Conservation (phyloP, 2,797 vertebrate species). For the Oreochromis grahami region DNA sequence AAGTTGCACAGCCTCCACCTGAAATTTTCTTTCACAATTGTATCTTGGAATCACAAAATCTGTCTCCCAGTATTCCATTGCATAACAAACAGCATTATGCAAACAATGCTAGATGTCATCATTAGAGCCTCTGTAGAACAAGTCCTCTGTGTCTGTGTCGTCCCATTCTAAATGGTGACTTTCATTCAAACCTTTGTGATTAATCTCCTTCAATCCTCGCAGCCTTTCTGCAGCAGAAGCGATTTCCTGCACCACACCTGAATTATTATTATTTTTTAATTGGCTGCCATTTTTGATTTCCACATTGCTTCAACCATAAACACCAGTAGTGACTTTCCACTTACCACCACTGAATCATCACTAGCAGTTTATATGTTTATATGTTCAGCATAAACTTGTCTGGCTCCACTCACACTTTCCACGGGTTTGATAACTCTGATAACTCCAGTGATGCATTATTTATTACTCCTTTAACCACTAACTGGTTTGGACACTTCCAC, state of each 20-base stretch:
- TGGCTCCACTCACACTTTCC: not conserved
- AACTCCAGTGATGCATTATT: not conserved
- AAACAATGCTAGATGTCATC: not conserved
- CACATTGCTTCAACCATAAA: not conserved
- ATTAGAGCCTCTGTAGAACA: not conserved
- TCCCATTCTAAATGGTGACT: not conserved
- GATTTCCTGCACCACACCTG: not conserved
- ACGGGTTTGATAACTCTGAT: accelerated
- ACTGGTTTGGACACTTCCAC: not conserved
- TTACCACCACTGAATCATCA: not conserved
- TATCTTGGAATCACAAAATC: too few relatives aligned
- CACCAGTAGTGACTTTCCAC: not conserved
- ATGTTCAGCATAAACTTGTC: not conserved
- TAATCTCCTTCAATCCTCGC: not conserved
- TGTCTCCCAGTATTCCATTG: not conserved
- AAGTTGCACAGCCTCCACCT: too few relatives aligned
- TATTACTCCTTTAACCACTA: not conserved
- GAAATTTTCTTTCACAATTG: too few relatives aligned
- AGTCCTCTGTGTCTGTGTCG: not conserved
- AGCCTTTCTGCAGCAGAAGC: not conserved
- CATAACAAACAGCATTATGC: not conserved
- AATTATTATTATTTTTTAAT: not conserved
- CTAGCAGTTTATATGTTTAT: not conserved
- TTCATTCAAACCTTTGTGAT: not conserved
- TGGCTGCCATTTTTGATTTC: not conserved